These are phyloP conservation scores for Trichosurus vulpecula DNA, from an alignment of 2,797 vertebrate genomes.

Conservation along the genomic window DNA sequence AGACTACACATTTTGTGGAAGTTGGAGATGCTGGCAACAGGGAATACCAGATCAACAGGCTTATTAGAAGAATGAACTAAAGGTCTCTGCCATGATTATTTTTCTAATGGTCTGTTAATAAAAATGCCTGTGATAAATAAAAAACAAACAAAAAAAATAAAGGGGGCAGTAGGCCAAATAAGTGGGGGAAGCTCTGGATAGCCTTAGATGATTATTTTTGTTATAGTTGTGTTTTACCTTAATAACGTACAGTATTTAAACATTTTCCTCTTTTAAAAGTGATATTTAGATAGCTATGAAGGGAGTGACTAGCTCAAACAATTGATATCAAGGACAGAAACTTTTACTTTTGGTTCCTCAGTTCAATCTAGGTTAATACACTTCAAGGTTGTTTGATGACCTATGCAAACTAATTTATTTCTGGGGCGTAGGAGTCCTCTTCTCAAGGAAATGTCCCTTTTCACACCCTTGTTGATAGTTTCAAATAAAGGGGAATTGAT, in stretches of 20 bases:
- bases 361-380: slow-evolving; percentile 31
- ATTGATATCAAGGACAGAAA: slow-evolving; percentile 13
- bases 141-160: too few species aligned
- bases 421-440: background rate
- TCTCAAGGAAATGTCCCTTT: background rate
- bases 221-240: slow-evolving; percentile 45
- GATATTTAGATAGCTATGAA: slow-evolving; percentile 22
- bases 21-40: too few species aligned
- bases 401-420: slow-evolving; percentile 50
- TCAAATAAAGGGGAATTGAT: background rate
- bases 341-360: slow-evolving; percentile 38
- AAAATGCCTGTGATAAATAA: too few species aligned
- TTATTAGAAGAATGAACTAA: too few species aligned
- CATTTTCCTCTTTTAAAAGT: slow-evolving; percentile 31
- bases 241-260: slow-evolving; percentile 44
- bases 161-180: too few species aligned
- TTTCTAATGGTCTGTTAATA: too few species aligned
- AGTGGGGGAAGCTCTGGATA: background rate
- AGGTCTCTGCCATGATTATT: too few species aligned
- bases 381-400: slow-evolving; percentile 54
- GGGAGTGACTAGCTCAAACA: slow-evolving; percentile 2
- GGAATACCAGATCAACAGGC: too few species aligned
- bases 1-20: too few species aligned
- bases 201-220: slow-evolving; percentile 16
- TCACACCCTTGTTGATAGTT: background rate